A percentile compares a stretch with the other conserved stretches of the same genome.
Conservation (phyloP, 2,113 vertebrate species). For the Emberiza fucata region DNA sequence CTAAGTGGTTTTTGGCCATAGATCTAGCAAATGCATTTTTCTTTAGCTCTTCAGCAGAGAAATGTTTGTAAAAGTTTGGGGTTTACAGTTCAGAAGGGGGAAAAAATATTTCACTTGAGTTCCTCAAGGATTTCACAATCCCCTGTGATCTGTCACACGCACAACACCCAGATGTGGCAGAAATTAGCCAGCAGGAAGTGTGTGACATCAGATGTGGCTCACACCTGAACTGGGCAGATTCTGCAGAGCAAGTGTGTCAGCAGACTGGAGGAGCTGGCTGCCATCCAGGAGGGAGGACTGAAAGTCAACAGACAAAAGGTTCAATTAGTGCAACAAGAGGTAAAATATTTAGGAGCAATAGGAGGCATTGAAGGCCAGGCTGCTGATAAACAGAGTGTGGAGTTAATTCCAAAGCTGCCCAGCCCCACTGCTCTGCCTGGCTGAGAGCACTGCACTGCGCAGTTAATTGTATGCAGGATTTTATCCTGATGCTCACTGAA, state of each 20-base stretch:
- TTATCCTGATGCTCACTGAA: constrained; percentile 49
- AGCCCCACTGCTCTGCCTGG: neutral
- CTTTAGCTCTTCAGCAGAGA: neutral
- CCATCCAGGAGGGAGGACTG: neutral
- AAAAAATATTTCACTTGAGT: neutral
- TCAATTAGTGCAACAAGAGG: constrained; percentile 46
- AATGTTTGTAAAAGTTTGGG: neutral
- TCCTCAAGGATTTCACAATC: neutral
- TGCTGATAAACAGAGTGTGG: constrained; percentile 24
- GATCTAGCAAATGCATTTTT: constrained; percentile 17
- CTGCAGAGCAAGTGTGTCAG: neutral
- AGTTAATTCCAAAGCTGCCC: constrained; percentile 34
- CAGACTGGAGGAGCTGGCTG: neutral
- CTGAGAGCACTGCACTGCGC: neutral
- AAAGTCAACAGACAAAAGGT: constrained; percentile 38
- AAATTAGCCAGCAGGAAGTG: neutral
- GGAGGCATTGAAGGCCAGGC: neutral
- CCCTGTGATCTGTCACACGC: neutral
- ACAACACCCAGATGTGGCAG: neutral
- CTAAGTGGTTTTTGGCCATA: constrained; percentile 19
- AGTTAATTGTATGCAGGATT: constrained; percentile 50
- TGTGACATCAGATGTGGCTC: neutral
- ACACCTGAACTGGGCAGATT: neutral
- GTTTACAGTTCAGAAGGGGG: neutral
- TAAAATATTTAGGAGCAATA: constrained; percentile 33